phyloP scores from a whole-genome alignment of 1,140 invertebrate species.

The Drosophila ambigua region DNA sequence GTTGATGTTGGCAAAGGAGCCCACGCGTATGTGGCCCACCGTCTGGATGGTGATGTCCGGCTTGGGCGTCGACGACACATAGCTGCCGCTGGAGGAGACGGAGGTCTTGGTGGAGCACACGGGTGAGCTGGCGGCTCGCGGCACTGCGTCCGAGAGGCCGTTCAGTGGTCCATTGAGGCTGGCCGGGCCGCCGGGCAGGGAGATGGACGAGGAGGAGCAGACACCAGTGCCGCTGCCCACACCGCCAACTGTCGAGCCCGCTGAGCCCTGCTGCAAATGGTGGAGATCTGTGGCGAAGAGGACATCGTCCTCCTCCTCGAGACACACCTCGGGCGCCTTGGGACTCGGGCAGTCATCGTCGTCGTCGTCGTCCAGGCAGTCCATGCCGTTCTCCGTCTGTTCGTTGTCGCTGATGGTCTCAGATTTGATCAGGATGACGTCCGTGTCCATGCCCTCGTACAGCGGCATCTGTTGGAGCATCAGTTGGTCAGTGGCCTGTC shows the following conservation, averaged over 20 bases:
- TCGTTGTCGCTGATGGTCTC: conserved; percentile 82
- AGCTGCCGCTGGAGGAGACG: conserved; percentile 62
- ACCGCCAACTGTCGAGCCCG: neutral
- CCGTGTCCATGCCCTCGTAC: conserved; percentile 76
- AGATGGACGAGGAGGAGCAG: conserved; percentile 10
- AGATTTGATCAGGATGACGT: conserved; percentile 80
- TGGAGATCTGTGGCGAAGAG: conserved; percentile 72
- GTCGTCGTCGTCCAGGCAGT: conserved; percentile 75
- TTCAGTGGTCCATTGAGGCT: conserved; percentile 3
- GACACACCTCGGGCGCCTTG: conserved; percentile 78
- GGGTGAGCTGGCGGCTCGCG: conserved; percentile 57
- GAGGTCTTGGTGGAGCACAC: conserved; percentile 71
- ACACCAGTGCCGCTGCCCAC: neutral
- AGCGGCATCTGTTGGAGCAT: conserved; percentile 36
- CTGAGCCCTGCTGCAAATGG: conserved; percentile 48
- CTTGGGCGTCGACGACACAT: conserved; percentile 50
- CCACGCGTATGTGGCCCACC: conserved; percentile 75
- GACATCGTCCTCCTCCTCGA: conserved; percentile 77
- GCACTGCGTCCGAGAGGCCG: conserved; percentile 28
- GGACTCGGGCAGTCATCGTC: conserved; percentile 77
- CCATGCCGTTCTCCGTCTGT: conserved; percentile 73
- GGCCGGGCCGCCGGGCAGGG: conserved; percentile 12
- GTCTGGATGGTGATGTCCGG: conserved; percentile 65
- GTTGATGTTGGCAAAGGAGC: conserved; percentile 71
- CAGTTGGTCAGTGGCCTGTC: no score